These are phyloP conservation scores for Entomobrya multifasciata DNA, from an alignment of 2,888 invertebrate genomes.

Conservation along the genomic window DNA sequence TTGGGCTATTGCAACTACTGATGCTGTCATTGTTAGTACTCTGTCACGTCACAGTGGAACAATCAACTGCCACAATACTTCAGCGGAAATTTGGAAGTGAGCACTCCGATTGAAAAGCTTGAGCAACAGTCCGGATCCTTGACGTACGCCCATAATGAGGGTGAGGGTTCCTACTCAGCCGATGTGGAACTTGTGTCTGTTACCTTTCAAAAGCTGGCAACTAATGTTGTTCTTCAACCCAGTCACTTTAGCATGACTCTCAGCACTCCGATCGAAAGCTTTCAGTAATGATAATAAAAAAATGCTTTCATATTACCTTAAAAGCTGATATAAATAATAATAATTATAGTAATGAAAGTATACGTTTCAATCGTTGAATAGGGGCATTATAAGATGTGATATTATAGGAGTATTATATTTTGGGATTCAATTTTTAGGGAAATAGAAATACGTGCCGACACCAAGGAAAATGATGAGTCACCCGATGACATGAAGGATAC, in stretches of 20 bases:
- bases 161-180: constrained; percentile 71
- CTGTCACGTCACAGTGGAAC: constrained; percentile 81
- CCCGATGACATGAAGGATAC: constrained; percentile 61
- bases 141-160: constrained; percentile 78
- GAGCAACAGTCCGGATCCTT: constrained; percentile 78
- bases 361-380: too few relatives aligned
- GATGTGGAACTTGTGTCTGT: constrained; percentile 76
- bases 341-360: neutral
- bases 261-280: constrained; percentile 75
- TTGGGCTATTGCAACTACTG: neutral
- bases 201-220: constrained; percentile 76
- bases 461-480: constrained; percentile 57
- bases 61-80: constrained; percentile 80
- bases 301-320: neutral
- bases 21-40: constrained; percentile 78
- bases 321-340: neutral
- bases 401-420: too few relatives aligned
- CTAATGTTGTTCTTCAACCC: constrained; percentile 73
- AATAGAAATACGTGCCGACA: constrained; percentile 73
- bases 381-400: too few relatives aligned
- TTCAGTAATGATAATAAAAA: constrained; percentile 66
- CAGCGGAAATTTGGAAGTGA: constrained; percentile 80
- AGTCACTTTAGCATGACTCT: constrained; percentile 76
- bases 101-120: constrained; percentile 81
- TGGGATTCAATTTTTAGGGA: too few relatives aligned